Evolutionary conservation across 2,797 vertebrate species (phyloP).

Genomic region (Enoplosus armatus): DNA sequence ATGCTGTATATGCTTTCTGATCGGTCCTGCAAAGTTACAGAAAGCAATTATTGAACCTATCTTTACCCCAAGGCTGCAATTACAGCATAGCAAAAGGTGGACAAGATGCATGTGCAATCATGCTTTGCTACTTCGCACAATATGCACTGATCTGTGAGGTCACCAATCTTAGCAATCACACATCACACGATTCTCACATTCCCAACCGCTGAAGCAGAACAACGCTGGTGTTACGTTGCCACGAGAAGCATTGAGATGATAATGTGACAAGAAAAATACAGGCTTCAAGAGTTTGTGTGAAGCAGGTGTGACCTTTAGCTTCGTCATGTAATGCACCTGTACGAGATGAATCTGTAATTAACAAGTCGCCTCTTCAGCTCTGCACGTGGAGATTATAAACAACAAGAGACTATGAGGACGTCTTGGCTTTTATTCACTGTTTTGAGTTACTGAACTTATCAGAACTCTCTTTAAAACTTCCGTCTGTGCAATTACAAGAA

Average conservation of each 20-base stretch:
- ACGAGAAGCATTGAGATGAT: conserved; percentile 35
- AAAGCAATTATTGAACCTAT: conserved; percentile 34
- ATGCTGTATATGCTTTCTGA: background rate
- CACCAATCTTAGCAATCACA: conserved; percentile 24
- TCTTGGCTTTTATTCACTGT: background rate
- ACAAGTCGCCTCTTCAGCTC: background rate
- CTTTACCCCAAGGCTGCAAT: conserved; percentile 49
- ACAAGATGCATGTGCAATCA: conserved; percentile 46
- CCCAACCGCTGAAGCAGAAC: conserved; percentile 32
- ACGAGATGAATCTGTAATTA: conserved; percentile 49
- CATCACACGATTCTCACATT: conserved; percentile 28
- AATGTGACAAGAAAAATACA: conserved; percentile 62
- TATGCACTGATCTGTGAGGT: conserved; percentile 20
- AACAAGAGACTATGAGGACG: background rate
- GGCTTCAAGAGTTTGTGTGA: conserved; percentile 29
- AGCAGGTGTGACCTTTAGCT: conserved; percentile 59
- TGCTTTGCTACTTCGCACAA: conserved; percentile 22
- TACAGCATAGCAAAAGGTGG: conserved; percentile 43
- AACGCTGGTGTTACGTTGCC: background rate
- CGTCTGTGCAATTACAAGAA: background rate
- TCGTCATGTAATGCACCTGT: conserved; percentile 48
- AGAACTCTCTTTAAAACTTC: background rate
- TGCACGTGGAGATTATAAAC: background rate
- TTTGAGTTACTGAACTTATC: background rate
- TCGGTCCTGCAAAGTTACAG: conserved; percentile 12